phyloP scores from a whole-genome alignment of 2,797 vertebrate species.

The Bradypodion pumilum region DNA sequence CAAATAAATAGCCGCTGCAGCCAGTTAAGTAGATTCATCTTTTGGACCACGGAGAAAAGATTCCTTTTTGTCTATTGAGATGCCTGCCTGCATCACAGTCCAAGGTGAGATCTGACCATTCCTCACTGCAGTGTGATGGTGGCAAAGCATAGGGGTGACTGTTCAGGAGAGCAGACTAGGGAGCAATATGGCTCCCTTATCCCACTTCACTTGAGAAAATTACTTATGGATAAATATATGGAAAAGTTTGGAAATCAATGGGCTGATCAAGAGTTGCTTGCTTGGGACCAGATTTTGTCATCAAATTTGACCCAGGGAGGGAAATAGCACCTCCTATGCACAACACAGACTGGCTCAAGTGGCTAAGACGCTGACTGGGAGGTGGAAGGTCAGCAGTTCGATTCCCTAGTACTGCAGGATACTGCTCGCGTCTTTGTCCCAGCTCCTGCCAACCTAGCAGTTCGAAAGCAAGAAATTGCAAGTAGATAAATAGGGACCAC shows the following conservation, averaged over 20 bases:
- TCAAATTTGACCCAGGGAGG: no score
- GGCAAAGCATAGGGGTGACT: background rate
- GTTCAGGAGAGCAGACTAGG: background rate
- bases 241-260: background rate
- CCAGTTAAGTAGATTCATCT: background rate
- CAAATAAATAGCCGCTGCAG: background rate
- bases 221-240: background rate
- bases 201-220: background rate
- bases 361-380: no score
- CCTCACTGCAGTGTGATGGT: no score
- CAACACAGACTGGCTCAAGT: no score
- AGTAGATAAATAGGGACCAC: no score
- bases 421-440: no score
- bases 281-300: background rate
- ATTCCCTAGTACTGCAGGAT: no score
- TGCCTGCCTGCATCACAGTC: background rate
- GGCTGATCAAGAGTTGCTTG: background rate
- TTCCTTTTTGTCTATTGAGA: background rate
- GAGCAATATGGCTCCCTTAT: background rate
- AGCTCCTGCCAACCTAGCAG: no score
- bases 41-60: background rate
- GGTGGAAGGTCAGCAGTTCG: no score
- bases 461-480: no score
- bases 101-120: background rate
- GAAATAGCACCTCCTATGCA: no score